phyloP scores from a whole-genome alignment of 2,113 vertebrate genomes.

The Myrmecophaga tridactyla region DNA sequence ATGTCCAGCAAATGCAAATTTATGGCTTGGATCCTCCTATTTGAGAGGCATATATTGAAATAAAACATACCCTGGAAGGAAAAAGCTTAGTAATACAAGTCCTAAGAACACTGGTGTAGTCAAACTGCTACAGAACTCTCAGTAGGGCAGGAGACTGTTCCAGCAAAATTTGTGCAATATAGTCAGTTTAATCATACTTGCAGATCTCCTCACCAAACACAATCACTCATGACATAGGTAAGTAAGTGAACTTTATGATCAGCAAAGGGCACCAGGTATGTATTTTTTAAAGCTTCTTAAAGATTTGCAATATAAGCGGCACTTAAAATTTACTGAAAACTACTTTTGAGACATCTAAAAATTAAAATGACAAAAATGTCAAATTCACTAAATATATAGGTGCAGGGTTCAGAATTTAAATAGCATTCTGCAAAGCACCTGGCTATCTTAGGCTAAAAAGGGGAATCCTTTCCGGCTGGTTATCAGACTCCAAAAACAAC shows the following conservation, averaged over 20 bases:
- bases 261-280: not conserved
- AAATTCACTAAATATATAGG: not conserved
- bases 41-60: not conserved
- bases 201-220: not conserved
- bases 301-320: not conserved
- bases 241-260: not conserved
- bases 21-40: conserved; percentile 55
- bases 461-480: not conserved
- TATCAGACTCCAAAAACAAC: not conserved
- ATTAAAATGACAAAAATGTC: not conserved
- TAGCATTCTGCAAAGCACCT: not conserved
- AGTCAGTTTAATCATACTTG: not conserved
- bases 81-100: not conserved
- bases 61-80: not conserved
- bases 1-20: conserved; percentile 23
- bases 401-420: conserved; percentile 34
- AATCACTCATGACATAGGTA: not conserved
- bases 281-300: conserved; percentile 39
- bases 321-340: conserved; percentile 13
- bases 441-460: not conserved
- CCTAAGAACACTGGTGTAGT: not conserved
- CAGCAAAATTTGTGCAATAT: not conserved
- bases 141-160: not conserved
- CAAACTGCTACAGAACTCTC: not conserved
- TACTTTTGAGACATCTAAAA: not conserved